Evolutionary conservation across 2,113 vertebrate genomes (phyloP), one percentile per base, ranked within the genome.

Genomic region (Galemys pyrenaicus): DNA sequence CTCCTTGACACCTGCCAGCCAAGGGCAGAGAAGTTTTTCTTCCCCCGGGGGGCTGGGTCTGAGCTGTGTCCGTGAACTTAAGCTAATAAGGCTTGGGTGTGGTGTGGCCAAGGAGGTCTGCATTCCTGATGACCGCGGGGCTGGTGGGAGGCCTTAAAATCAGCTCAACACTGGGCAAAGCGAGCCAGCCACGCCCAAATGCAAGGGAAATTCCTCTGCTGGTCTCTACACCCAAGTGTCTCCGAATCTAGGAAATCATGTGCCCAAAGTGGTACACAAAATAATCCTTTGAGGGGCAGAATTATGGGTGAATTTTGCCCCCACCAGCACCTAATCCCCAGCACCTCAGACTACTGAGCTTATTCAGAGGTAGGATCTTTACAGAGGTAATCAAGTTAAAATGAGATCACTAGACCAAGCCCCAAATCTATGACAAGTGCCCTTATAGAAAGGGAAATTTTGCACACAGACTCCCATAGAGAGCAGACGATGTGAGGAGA

Each of bases 341-440:
- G 41, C 0, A 41, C 71, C 60, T 86, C 83, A 37, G 30, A 92
- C 56, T 32, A 54, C 22, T 12, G 10, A 62, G 35, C n/a, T 91
- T n/a, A 81, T 65, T 88, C 44, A n/a, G 2, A 87, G 37, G 87
- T 9, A 39, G 30, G 54, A 24, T 54, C 24, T 62, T 95, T 67
- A 87, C 51, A 92, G 75, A 89, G 41, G 32, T 39, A 22, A 84
- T 70, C 32, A 7, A 80, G 39, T 71, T 91, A 49, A 89, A 88
- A 80, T 51, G 32, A 91, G 62, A 26, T 91, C 70, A 70, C 46
- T 86, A 39, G 32, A 30, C 24, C 89, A 35, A 35, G 22, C 9
- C 28, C 17, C 22, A 44, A 58, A 65, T 64, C 67, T 79, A 46
- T 44, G 44, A 84, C 46, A 51, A 20, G 19, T 30, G 39, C 51